Conservation (phyloP, 2,113 vertebrate genomes). For the Equus przewalskii region DNA sequence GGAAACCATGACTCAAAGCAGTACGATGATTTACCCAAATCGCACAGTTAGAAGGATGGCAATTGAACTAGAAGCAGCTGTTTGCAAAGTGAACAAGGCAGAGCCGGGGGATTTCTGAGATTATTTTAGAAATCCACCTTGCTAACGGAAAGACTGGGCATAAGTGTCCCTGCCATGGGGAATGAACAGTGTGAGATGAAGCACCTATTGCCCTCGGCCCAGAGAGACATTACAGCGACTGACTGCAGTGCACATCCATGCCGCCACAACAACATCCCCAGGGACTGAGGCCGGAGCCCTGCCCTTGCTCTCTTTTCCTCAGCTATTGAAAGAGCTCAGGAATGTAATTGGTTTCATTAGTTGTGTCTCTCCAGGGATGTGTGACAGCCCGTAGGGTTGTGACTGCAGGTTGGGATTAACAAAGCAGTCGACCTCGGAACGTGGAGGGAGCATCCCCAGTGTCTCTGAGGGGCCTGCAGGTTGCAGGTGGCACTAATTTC, state of each 20-base stretch:
- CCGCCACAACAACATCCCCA: background rate
- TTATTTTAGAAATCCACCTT: background rate
- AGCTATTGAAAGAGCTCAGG: constrained; percentile 46
- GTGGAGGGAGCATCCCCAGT: constrained; percentile 72
- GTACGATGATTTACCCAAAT: background rate
- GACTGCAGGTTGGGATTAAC: constrained; percentile 29
- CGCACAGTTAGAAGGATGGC: background rate
- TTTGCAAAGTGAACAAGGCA: background rate
- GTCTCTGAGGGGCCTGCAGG: constrained; percentile 19
- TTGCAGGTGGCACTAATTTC: constrained; percentile 86
- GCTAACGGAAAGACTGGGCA: background rate
- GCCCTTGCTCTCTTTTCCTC: background rate
- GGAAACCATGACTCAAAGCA: background rate
- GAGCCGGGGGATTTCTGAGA: background rate
- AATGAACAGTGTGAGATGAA: background rate
- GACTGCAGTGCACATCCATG: fast-evolving
- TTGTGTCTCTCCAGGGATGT: constrained; percentile 63
- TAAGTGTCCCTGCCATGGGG: too few relatives aligned
- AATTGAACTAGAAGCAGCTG: background rate
- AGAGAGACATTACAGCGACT: too few relatives aligned
- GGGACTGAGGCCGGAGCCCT: background rate
- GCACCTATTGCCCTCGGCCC: background rate
- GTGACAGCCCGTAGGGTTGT: constrained; percentile 43
- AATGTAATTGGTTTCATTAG: constrained; percentile 69
- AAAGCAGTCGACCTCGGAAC: constrained; percentile 10